Evolutionary conservation across 1,140 invertebrate species (phyloP), one percentile per base, ranked within the genome.

Genomic region (Drosophila kurseongensis): DNA sequence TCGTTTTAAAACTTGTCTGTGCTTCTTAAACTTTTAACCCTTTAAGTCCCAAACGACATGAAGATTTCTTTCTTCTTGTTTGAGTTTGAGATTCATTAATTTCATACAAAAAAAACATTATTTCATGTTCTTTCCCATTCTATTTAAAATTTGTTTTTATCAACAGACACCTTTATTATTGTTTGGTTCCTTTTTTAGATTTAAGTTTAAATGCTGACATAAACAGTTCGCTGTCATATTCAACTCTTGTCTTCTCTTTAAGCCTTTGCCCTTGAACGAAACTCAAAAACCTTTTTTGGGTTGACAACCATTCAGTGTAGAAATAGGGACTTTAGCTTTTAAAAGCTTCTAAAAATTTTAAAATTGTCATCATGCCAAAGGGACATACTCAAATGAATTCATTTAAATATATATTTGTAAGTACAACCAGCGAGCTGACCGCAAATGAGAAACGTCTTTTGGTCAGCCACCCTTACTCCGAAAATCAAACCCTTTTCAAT

Each of bases 401-500:
- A 60, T 51, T 58, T 35, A 51, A 35, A 55, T 75, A n/a, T 51
- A 48, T 47, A 38, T 54, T 18, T 14, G 18, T 2, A 0, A 10
- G 32, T 23, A 5, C 10, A 5, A 10, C 23, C 12, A 29, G 14
- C 40, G 12, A 14, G 29, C 13, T 52, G 36, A 78, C 82, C 82
- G 36, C 75, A 81, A 81, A 72, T 66, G 66, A 23, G 58, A 68
- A 72, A 52, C 65, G n/a, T 63, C 48, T 55, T 58, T 73, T 47
- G 80, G 81, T 77, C 75, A 84, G 75, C 66, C 62, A 52, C 44
- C 38, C 51, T 9, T 35, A 44, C 42, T 48, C 23, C 38, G 0
- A 41, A 59, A 73, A 85, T 66, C 72, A 79, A 74, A 78, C 77
- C 81, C 74, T 77, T 77, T 63, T 84, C 77, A 80, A 63, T 75